Evolutionary conservation across 2,797 vertebrate species (phyloP).

Genomic region (Microchirus variegatus): DNA sequence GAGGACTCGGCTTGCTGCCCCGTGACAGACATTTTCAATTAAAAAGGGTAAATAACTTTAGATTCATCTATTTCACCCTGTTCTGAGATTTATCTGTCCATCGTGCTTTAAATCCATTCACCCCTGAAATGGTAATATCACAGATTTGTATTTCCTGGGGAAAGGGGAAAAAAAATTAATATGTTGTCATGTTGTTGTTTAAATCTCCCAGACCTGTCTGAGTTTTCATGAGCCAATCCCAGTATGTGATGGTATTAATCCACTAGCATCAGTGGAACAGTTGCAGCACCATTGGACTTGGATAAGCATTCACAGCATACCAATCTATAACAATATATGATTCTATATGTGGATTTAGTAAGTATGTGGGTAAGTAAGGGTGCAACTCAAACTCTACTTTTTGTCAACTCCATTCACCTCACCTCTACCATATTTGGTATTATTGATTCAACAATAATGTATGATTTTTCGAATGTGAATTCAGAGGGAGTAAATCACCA

Average conservation of each 20-base stretch:
- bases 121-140: conserved; percentile 70
- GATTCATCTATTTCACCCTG: conserved; percentile 74
- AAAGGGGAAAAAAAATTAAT: conserved; percentile 59
- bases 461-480: no score
- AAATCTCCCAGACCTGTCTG: conserved; percentile 43
- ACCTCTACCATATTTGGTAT: no score
- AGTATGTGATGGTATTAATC: conserved; percentile 27
- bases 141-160: conserved; percentile 61
- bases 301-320: not conserved
- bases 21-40: conserved; percentile 84
- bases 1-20: conserved; percentile 61
- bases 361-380: no score
- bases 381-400: no score
- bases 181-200: conserved; percentile 47
- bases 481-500: no score
- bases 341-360: not conserved
- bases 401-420: no score
- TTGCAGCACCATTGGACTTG: conserved; percentile 20
- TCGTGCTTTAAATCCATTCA: conserved; percentile 70
- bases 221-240: conserved; percentile 36
- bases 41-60: conserved; percentile 79
- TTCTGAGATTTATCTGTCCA: conserved; percentile 68
- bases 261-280: conserved; percentile 27
- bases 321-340: not conserved
- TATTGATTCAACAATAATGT: no score